Percentiles rank a stretch among this genome's conserved stretches.
Conservation (phyloP, 2,888 invertebrate species). For the Helleia helle region DNA sequence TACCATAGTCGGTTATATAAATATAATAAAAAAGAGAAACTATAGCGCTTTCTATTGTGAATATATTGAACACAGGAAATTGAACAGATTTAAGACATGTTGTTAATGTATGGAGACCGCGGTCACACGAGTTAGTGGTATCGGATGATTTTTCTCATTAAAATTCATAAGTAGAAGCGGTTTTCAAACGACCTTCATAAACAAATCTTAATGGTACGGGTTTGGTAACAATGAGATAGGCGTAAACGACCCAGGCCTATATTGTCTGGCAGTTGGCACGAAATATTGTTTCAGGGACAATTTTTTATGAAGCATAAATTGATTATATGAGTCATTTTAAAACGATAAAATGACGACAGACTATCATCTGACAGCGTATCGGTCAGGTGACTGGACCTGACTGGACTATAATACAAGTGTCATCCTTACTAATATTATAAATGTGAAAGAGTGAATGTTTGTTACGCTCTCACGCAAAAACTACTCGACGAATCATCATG, state of each 20-base stretch:
- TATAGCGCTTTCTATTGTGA: slow-evolving; percentile 7
- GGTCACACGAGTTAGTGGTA: slow-evolving; percentile 14
- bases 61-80: slow-evolving; percentile 7
- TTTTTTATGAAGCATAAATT: too few species aligned
- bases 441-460: too few species aligned
- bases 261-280: not conserved
- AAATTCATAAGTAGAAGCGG: slow-evolving; percentile 15
- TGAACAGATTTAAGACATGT: slow-evolving; percentile 4
- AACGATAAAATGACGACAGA: too few species aligned
- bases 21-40: slow-evolving; percentile 8
- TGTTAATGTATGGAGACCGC: slow-evolving; percentile 11
- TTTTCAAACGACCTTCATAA: slow-evolving; percentile 21
- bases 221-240: slow-evolving; percentile 10
- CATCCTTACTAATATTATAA: too few species aligned
- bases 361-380: too few species aligned
- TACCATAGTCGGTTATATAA: slow-evolving; percentile 1
- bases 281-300: too few species aligned
- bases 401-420: too few species aligned
- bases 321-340: too few species aligned
- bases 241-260: too few species aligned
- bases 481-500: too few species aligned
- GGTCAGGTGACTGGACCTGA: too few species aligned
- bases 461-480: too few species aligned
- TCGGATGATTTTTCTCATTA: slow-evolving; percentile 18
- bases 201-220: slow-evolving; percentile 14